phyloP scores from a whole-genome alignment of 1,140 invertebrate genomes.

The Dendroctonus valens region DNA sequence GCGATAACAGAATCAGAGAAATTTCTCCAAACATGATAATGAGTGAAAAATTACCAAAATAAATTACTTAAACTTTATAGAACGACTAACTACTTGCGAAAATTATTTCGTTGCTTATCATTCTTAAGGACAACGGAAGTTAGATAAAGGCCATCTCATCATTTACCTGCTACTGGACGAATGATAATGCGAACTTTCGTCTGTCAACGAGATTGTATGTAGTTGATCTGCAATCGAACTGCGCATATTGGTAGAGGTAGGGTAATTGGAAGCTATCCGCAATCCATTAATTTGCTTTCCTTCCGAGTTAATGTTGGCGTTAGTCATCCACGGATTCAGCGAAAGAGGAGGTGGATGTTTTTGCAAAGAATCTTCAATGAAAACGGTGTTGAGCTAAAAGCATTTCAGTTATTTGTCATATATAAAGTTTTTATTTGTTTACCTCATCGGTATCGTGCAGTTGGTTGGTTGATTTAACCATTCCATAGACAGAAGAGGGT shows the following conservation, averaged over 20 bases:
- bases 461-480: constrained; percentile 4
- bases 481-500: constrained; percentile 11
- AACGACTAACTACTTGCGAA: too few relatives aligned
- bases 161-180: constrained; percentile 59
- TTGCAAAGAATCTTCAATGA: constrained; percentile 18
- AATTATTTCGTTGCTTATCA: too few relatives aligned
- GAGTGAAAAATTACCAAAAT: too few relatives aligned
- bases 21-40: too few relatives aligned
- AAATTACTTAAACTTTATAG: too few relatives aligned
- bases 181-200: constrained; percentile 53
- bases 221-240: constrained; percentile 52
- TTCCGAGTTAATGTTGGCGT: constrained; percentile 34
- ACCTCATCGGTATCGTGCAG: constrained; percentile 18
- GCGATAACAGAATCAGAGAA: too few relatives aligned
- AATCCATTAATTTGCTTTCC: constrained; percentile 50
- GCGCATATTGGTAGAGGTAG: constrained; percentile 30
- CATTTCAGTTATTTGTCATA: background rate
- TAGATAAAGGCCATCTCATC: too few relatives aligned
- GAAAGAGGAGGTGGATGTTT: constrained; percentile 8
- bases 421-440: constrained; percentile 4
- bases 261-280: constrained; percentile 29
- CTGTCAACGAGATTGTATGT: constrained; percentile 53
- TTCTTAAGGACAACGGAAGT: too few relatives aligned
- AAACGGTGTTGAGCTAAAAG: constrained; percentile 10
- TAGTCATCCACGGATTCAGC: constrained; percentile 14